Evolutionary conservation across 2,797 vertebrate genomes (phyloP).

Genomic region (Champsocephalus gunnari): DNA sequence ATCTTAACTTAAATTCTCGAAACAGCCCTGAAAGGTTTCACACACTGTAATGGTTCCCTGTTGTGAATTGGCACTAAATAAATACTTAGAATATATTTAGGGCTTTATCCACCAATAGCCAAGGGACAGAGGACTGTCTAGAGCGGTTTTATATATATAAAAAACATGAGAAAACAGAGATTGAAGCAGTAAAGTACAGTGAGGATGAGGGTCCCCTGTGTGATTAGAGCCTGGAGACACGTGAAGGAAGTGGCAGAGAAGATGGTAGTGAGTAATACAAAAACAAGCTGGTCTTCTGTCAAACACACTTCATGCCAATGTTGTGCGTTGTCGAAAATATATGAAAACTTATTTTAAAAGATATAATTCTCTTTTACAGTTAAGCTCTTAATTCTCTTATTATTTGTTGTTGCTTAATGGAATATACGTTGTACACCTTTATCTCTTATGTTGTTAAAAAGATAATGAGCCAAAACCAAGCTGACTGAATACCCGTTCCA

Average conservation of each 20-base stretch:
- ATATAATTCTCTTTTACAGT: background rate
- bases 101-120: constrained; percentile 14
- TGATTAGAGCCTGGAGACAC: constrained; percentile 37
- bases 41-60: too few species aligned
- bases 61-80: too few species aligned
- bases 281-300: constrained; percentile 2
- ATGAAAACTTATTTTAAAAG: background rate
- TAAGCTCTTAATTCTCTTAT: background rate
- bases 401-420: background rate
- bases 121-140: constrained; percentile 28
- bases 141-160: constrained; percentile 31
- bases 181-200: constrained; percentile 34
- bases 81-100: constrained; percentile 14
- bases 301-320: background rate
- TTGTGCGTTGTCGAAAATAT: background rate
- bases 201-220: constrained; percentile 46
- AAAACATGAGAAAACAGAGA: constrained; percentile 25
- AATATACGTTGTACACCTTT: background rate
- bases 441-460: background rate
- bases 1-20: background rate
- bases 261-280: background rate
- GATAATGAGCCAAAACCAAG: background rate
- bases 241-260: constrained; percentile 13
- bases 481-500: background rate
- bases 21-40: constrained; percentile 8